These are phyloP conservation scores for Semibalanus balanoides DNA, from an alignment of 1,140 invertebrate species.

Conservation along the genomic window DNA sequence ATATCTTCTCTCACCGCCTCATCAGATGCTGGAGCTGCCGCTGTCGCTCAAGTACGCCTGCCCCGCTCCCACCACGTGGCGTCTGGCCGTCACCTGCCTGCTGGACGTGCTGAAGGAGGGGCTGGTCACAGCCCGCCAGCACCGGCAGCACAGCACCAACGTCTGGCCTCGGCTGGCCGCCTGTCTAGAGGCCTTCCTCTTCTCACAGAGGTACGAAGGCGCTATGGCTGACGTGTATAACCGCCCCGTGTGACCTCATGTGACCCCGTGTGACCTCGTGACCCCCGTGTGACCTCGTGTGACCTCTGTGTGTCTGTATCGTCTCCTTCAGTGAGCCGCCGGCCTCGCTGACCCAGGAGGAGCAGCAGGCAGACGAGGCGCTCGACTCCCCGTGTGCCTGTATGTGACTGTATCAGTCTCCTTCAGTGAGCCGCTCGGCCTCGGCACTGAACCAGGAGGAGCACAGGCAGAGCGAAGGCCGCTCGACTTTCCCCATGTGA, in stretches of 20 bases:
- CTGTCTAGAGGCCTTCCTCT: constrained; percentile 80
- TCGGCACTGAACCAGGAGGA: no score
- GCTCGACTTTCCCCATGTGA: no score
- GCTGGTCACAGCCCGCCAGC: constrained; percentile 66
- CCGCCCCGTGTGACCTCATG: not conserved
- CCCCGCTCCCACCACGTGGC: constrained; percentile 68
- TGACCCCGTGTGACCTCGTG: no score
- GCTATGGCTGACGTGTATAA: constrained; percentile 6
- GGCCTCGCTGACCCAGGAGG: constrained; percentile 55
- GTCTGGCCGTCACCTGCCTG: constrained; percentile 62
- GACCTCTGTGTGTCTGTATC: constrained; percentile 3
- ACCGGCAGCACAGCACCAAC: constrained; percentile 50
- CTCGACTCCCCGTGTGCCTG: no score
- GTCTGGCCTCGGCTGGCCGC: constrained; percentile 75
- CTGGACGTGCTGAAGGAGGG: constrained; percentile 65
- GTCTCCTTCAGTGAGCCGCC: constrained; percentile 34
- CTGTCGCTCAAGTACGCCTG: constrained; percentile 70
- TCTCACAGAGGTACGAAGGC: constrained; percentile 55
- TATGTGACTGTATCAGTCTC: no score
- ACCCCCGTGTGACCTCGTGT: constrained; percentile 1
- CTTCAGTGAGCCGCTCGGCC: no score
- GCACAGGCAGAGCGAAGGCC: no score
- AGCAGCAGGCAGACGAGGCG: constrained; percentile 68
- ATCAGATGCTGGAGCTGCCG: constrained; percentile 50
- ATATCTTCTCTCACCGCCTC: no score